A percentile compares a stretch with the other conserved stretches of the same genome.
These are phyloP conservation scores for Pangasius macronema DNA, from an alignment of 2,797 vertebrate genomes.

Conservation along the genomic window DNA sequence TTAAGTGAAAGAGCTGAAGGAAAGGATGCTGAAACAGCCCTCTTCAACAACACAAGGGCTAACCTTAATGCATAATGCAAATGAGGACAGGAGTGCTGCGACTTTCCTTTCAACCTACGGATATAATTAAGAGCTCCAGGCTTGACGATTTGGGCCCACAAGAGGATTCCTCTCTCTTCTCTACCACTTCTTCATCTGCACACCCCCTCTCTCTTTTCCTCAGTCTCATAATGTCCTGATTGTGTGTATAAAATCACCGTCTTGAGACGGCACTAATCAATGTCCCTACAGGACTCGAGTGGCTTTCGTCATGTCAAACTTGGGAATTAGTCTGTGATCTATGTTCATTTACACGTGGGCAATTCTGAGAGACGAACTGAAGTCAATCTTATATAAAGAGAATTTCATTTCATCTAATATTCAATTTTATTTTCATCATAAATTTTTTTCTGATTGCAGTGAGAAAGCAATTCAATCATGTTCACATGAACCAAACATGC, in stretches of 20 bases:
- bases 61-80: constrained; percentile 61
- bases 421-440: not conserved
- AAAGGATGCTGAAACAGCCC: constrained; percentile 47
- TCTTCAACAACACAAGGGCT: constrained; percentile 56
- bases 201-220: not conserved
- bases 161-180: constrained; percentile 45
- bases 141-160: constrained; percentile 40
- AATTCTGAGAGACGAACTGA: constrained; percentile 14
- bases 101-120: constrained; percentile 53
- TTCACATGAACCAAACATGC: not conserved
- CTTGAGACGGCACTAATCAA: constrained; percentile 49
- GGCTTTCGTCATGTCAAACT: constrained; percentile 55
- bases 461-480: not conserved
- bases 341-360: constrained; percentile 54
- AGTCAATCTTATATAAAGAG: not conserved
- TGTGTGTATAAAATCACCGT: constrained; percentile 48
- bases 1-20: constrained; percentile 44
- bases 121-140: constrained; percentile 61
- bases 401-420: not conserved
- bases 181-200: constrained; percentile 34
- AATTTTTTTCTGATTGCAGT: no score
- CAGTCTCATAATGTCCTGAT: constrained; percentile 35
- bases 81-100: constrained; percentile 49
- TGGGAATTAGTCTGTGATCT: constrained; percentile 56
- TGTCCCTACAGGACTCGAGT: constrained; percentile 41